Conservation (phyloP, 2,888 invertebrate species). For the Parasteatoda lunata region DNA sequence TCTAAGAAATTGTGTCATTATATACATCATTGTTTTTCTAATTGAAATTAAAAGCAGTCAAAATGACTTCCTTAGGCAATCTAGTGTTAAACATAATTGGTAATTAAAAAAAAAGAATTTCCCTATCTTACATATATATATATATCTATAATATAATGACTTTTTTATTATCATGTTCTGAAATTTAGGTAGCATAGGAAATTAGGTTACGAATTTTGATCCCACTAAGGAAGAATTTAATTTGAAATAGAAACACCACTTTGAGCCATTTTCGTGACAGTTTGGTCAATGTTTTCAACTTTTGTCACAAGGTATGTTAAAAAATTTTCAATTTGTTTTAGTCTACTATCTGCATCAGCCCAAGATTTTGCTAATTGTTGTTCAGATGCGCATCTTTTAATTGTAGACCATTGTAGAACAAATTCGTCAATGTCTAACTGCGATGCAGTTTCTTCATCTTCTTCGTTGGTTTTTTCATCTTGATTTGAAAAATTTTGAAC, state of each 20-base stretch:
- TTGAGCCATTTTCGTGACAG: constrained; percentile 37
- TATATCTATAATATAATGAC: no score
- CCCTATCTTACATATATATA: no score
- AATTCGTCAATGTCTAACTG: constrained; percentile 55
- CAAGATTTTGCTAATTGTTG: constrained; percentile 54
- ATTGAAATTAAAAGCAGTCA: no score
- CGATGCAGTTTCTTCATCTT: constrained; percentile 34
- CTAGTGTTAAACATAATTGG: no score
- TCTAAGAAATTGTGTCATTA: no score
- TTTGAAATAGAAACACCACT: constrained; percentile 16
- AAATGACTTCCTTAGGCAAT: no score
- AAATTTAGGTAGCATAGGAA: no score
- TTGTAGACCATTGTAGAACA: constrained; percentile 54
- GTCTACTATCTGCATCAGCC: constrained; percentile 47
- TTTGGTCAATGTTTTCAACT: constrained; percentile 56
- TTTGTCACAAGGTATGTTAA: constrained; percentile 53
- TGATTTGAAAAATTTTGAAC: constrained; percentile 4
- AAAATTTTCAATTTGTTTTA: constrained; percentile 58
- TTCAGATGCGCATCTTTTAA: constrained; percentile 47
- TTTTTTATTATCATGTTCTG: no score
- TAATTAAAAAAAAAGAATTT: no score
- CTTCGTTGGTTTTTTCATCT: constrained; percentile 16
- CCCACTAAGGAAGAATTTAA: background rate
- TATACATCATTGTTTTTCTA: no score
- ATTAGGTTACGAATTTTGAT: no score